A percentile compares a stretch with the other conserved stretches of the same genome.
Evolutionary conservation across 1,140 invertebrate genomes (phyloP).

Genomic region (Pollicipes pollicipes): DNA sequence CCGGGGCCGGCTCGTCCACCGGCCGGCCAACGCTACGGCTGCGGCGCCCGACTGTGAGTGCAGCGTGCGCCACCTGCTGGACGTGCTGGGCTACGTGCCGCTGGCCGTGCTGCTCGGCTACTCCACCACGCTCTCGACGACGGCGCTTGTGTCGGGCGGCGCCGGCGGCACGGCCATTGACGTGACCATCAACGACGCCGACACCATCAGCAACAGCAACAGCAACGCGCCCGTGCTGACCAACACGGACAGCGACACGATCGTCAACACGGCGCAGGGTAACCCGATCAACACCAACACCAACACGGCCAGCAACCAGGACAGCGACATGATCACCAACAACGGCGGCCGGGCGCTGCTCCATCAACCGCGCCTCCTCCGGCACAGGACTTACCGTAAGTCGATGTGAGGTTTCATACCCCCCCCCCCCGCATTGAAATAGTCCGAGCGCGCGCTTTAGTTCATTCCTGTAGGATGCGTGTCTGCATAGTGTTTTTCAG

Average conservation of each 20-base stretch:
- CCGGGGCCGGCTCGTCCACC: not conserved
- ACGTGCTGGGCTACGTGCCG: not conserved
- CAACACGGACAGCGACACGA: not conserved
- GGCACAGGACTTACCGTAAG: too few relatives aligned
- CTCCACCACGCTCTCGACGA: not conserved
- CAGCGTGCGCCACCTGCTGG: not conserved
- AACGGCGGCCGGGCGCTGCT: too few relatives aligned
- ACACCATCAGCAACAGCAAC: not conserved
- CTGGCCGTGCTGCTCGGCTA: slow-evolving; percentile 3
- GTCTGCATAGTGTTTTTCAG: too few relatives aligned
- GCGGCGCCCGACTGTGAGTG: not conserved
- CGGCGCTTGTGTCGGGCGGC: not conserved
- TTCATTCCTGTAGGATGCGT: too few relatives aligned
- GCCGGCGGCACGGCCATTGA: not conserved
- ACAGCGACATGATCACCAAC: slow-evolving; percentile 4
- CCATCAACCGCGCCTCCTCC: too few relatives aligned
- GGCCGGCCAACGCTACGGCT: not conserved
- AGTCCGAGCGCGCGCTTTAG: too few relatives aligned
- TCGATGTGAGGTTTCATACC: too few relatives aligned
- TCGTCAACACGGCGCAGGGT: not conserved
- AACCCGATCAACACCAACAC: not conserved
- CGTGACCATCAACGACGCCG: not conserved
- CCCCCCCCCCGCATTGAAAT: too few relatives aligned
- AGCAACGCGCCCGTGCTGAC: not conserved
- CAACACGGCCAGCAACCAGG: slow-evolving; percentile 5